Evolutionary conservation across 2,888 invertebrate genomes (phyloP), one percentile per base, ranked within the genome.

Genomic region (Eilema caniola): DNA sequence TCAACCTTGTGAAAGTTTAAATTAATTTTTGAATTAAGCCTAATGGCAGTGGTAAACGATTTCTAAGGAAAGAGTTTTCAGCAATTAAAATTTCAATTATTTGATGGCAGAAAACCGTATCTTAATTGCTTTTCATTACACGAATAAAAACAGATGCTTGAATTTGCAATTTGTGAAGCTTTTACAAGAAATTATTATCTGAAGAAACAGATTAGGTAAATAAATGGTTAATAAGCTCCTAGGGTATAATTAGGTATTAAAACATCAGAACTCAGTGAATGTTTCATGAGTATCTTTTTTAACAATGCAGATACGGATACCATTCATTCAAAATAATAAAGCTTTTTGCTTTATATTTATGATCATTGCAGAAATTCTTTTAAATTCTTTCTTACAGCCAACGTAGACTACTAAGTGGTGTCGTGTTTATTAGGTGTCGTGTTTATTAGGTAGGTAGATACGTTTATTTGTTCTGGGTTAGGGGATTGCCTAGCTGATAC

Each of bases 1-100:
- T 88, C 89, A 93, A 92, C 93, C 94, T 95, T 93, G 93, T 92
- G 90, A 92, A 94, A 95, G 93, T 95, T 95, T 93, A 95, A 95
- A 95, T 95, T 94, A 95, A 94, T 95, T 95, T 95, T 95, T 93
- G 93, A 93, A 94, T 94, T 93, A 93, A 92, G 93, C 92, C 93
- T 94, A 94, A 95, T 94, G 88, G 92, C 92, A 93, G 89, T 89
- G 93, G 93, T 93, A 93, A 93, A 92, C 90, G 92, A 90, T 93
- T 94, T 91, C 91, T 91, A 92, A 90, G 90, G 90, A 94, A 93
- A 93, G 92, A 93, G 92, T 92, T 94, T 93, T 90, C 86, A 91
- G 89, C 88, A 91, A 92, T 93, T 92, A 92, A 89, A 92, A 90
- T 92, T 92, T 90, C 88, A 93, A 92, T 93, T 91, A 93, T 90